A percentile compares a stretch with the other conserved stretches of the same genome.
phyloP scores from a whole-genome alignment of 1,140 invertebrate genomes.

The Eufriesea mexicana region DNA sequence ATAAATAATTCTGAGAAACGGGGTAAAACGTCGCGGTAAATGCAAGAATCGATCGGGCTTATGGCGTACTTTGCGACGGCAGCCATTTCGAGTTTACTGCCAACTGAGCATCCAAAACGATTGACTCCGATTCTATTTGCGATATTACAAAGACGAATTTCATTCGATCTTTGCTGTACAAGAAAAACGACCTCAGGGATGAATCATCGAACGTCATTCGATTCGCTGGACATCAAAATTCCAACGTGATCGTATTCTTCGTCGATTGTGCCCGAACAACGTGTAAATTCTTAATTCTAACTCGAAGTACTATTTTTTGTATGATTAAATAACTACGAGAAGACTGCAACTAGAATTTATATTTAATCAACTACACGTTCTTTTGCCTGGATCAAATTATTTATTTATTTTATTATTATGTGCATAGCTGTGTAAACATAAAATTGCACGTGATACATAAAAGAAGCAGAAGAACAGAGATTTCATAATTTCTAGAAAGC shows the following conservation, averaged over 20 bases:
- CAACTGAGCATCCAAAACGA: slow-evolving; percentile 22
- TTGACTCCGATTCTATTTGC: slow-evolving; percentile 37
- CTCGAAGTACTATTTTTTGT: too few relatives aligned
- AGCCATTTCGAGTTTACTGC: slow-evolving; percentile 50
- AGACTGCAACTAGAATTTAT: too few relatives aligned
- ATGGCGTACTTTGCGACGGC: slow-evolving; percentile 49
- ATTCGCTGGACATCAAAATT: not conserved
- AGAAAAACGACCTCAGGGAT: slow-evolving; percentile 3
- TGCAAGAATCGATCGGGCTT: slow-evolving; percentile 49
- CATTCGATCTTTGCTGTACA: slow-evolving; percentile 10
- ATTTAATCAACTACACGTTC: too few relatives aligned
- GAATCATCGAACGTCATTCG: not conserved
- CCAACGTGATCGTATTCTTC: not conserved
- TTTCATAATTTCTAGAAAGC: too few relatives aligned
- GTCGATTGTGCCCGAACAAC: not conserved
- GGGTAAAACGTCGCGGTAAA: not conserved
- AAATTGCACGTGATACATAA: too few relatives aligned
- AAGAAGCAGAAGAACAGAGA: too few relatives aligned
- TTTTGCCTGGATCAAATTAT: too few relatives aligned
- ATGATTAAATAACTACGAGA: too few relatives aligned
- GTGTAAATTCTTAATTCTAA: too few relatives aligned
- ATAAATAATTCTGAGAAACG: slow-evolving; percentile 40
- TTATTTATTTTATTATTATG: too few relatives aligned
- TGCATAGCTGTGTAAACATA: too few relatives aligned
- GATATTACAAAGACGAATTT: slow-evolving; percentile 51